Base-by-base conservation (phyloP, 2,113 vertebrate species). In the Eclectus roratus region DNA sequence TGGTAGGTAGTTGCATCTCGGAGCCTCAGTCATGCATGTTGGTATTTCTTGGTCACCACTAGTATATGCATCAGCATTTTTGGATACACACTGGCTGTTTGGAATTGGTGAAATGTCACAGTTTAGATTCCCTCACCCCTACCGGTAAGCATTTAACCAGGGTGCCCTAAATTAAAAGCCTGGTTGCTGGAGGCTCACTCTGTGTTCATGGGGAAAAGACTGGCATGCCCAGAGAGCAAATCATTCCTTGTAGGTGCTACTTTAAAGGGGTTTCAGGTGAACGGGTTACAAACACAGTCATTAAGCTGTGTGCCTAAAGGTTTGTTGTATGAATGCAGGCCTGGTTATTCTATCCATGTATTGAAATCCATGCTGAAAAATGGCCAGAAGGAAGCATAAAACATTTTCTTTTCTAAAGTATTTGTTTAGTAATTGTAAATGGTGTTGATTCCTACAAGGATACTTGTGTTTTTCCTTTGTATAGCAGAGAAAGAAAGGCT, bases 31-130 rank as follows among this genome's bases (percentile, higher is more conserved):
- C 15, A 1, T 4, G 37, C 12, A 0, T 37, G 7, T 33, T 39
- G 52, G 3, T 77, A 11, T 73, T 70, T 92, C 53, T 80, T 73
- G 13, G 24, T 87, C 50, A 17, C 61, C 28, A 0, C 33, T 41
- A 17, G 11, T 20, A 2, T 25, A 5, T 27, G 31, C 10, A 3
- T 82, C 66, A 69, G 17, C 33, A 5, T 27, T 93, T 92, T 33
- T 74, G 60, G 28, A 6, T 69, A 46, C 52, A 33, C 0, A 0
- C 11, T 74, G 46, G 15, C 43, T 17, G 1, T 11, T 44, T 65
- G 58, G 35, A 76, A 47, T 52, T 61, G 21, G 15, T 73, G 71
- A 82, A 68, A 19, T 85, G 17, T 16, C 2, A 1, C 43, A 7
- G 43, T 60, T 91, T 43, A 76, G 25, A 31, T 60, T 68, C 15